A percentile compares a stretch with the other conserved stretches of the same genome.
phyloP scores from a whole-genome alignment of 2,113 vertebrate genomes.

The Chauna torquata region DNA sequence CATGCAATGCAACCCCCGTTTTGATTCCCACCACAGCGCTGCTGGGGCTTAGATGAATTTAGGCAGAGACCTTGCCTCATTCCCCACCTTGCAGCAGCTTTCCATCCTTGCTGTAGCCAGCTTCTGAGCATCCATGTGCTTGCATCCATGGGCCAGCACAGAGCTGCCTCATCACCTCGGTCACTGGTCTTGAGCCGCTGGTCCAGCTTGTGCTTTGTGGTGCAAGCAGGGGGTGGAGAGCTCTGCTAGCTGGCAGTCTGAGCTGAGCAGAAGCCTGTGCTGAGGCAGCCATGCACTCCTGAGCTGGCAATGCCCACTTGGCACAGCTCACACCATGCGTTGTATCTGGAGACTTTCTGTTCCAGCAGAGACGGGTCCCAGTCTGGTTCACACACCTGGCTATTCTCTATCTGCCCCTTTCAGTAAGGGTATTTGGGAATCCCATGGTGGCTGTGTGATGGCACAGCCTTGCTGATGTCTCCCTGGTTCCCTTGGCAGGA shows the following conservation, averaged over 20 bases:
- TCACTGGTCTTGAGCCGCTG: neutral
- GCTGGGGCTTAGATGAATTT: neutral
- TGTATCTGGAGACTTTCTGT: neutral
- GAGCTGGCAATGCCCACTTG: neutral
- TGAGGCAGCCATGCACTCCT: neutral
- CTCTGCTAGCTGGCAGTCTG: neutral
- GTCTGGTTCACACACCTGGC: neutral
- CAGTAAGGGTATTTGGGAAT: neutral
- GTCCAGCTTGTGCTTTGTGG: neutral
- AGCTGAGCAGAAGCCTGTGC: neutral
- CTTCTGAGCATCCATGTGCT: neutral
- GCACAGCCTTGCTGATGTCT: neutral
- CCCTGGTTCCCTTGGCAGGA: neutral
- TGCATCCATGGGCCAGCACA: rapidly evolving
- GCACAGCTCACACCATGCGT: neutral
- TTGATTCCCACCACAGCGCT: neutral
- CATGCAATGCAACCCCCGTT: rapidly evolving
- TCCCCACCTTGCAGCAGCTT: neutral
- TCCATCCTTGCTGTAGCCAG: no score
- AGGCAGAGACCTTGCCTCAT: neutral
- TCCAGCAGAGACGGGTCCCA: neutral
- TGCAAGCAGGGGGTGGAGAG: neutral
- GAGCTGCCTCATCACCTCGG: rapidly evolving
- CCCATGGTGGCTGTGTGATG: neutral
- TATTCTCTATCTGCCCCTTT: neutral